phyloP scores from a whole-genome alignment of 2,888 invertebrate species.

The Brenthis ino region DNA sequence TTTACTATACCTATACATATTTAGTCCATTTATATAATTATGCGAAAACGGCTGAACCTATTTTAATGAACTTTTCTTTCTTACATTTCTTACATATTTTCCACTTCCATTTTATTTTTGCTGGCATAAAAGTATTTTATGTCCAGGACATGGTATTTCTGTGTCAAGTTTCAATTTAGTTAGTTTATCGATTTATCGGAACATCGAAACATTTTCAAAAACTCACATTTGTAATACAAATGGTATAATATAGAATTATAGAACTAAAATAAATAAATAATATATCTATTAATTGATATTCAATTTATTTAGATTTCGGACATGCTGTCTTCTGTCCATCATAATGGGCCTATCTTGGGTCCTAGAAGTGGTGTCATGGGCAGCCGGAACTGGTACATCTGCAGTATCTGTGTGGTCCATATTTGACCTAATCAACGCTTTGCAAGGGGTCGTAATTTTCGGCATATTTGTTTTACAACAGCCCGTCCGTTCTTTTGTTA shows the following conservation, averaged over 20 bases:
- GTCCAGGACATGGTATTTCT: too few relatives aligned
- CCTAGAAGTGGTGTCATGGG: conserved; percentile 86
- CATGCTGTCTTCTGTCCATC: conserved; percentile 83
- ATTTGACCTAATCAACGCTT: conserved; percentile 86
- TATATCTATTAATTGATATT: conserved; percentile 24
- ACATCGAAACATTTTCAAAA: not conserved
- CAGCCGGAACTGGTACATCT: conserved; percentile 75
- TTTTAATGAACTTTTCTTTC: too few relatives aligned
- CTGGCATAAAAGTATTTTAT: too few relatives aligned
- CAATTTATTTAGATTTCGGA: conserved; percentile 70
- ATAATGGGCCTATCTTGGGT: conserved; percentile 88
- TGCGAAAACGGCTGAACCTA: too few relatives aligned
- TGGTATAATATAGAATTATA: too few relatives aligned
- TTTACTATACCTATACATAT: too few relatives aligned
- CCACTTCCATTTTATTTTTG: too few relatives aligned
- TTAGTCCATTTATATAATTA: too few relatives aligned
- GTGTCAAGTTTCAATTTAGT: too few relatives aligned
- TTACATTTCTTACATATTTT: too few relatives aligned
- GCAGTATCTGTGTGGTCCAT: conserved; percentile 82
- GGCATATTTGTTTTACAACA: conserved; percentile 83
- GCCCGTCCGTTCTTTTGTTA: conserved; percentile 68
- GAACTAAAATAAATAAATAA: too few relatives aligned
- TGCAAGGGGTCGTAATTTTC: conserved; percentile 87
- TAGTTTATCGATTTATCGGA: too few relatives aligned
- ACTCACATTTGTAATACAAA: not conserved